These are phyloP conservation scores for Microtus ochrogaster DNA, from an alignment of 2,113 vertebrate species.

Conservation along the genomic window DNA sequence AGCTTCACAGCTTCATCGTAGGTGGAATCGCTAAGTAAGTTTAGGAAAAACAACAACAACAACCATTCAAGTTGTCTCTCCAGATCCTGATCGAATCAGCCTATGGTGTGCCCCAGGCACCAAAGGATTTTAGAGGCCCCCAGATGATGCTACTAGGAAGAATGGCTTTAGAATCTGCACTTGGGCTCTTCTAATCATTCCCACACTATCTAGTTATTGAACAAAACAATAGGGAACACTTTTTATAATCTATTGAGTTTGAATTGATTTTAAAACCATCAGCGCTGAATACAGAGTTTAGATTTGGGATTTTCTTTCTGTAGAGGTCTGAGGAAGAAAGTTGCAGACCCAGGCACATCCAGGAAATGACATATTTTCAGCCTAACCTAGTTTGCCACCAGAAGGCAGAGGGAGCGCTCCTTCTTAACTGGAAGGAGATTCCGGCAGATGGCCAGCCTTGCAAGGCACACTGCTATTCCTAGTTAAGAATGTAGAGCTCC, in stretches of 20 bases:
- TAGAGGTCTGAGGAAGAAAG: background rate
- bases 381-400: background rate
- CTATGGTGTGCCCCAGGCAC: background rate
- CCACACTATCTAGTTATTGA: background rate
- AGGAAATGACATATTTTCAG: background rate
- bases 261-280: background rate
- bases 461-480: background rate
- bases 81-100: background rate
- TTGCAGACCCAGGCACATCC: background rate
- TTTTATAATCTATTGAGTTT: background rate
- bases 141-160: background rate
- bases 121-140: background rate
- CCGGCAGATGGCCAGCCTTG: background rate
- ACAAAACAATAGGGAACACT: background rate
- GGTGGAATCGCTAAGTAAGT: background rate
- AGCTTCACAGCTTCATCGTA: background rate
- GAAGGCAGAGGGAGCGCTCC: background rate
- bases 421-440: background rate
- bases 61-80: background rate
- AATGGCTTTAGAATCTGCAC: background rate
- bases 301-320: background rate
- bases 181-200: background rate
- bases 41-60: background rate
- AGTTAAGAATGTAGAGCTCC: conserved; percentile 4
- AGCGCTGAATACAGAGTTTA: background rate